A percentile compares a stretch with the other conserved stretches of the same genome.
phyloP scores from a whole-genome alignment of 2,888 invertebrate genomes.

The Melanargia galathea region DNA sequence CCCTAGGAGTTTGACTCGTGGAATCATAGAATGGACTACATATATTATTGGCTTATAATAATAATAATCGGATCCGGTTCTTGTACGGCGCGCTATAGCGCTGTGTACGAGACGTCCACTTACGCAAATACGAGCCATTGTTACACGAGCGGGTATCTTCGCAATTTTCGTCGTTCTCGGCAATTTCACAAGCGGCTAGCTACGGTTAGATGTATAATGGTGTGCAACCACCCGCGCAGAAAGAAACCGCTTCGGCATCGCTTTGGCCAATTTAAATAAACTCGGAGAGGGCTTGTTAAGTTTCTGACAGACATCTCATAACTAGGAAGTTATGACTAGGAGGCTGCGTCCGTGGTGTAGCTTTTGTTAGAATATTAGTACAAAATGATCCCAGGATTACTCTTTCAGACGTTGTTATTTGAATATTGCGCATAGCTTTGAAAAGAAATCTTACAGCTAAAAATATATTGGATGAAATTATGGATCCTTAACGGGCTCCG shows the following conservation, averaged over 20 bases:
- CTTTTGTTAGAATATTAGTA: constrained; percentile 12
- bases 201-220: constrained; percentile 47
- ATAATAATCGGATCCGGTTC: neutral
- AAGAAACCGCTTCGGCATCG: constrained; percentile 41
- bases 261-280: constrained; percentile 53
- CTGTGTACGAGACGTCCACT: constrained; percentile 41
- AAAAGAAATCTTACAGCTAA: constrained; percentile 1
- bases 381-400: constrained; percentile 6
- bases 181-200: constrained; percentile 59
- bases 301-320: constrained; percentile 18
- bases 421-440: constrained; percentile 10
- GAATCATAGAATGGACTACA: no score
- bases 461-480: no score
- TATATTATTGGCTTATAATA: no score
- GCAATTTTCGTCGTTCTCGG: constrained; percentile 56
- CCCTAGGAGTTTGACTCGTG: no score
- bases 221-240: constrained; percentile 42
- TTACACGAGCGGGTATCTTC: constrained; percentile 41
- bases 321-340: constrained; percentile 20
- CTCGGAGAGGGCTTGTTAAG: constrained; percentile 28
- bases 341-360: constrained; percentile 12
- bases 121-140: constrained; percentile 48
- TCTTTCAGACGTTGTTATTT: constrained; percentile 8
- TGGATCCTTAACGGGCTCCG: no score
- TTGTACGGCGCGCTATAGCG: constrained; percentile 21